These are phyloP conservation scores for Heliconius erato DNA, from an alignment of 2,888 invertebrate species.

Conservation along the genomic window DNA sequence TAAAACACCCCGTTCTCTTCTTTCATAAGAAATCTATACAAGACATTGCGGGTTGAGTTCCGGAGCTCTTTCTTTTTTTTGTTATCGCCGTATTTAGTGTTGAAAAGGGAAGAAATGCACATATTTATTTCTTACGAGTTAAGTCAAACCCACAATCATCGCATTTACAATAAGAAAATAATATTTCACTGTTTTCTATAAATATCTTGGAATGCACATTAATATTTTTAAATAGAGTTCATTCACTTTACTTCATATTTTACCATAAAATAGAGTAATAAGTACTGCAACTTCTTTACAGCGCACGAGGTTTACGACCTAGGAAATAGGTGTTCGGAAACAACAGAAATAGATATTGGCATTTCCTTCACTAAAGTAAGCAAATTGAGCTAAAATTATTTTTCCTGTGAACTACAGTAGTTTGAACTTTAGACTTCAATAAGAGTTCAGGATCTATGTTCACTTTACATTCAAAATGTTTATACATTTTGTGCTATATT, in stretches of 20 bases:
- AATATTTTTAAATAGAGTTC: not conserved
- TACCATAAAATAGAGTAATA: not conserved
- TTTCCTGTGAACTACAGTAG: not conserved
- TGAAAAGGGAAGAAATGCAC: not conserved
- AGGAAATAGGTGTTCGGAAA: conserved; percentile 48
- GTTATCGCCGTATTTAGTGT: not conserved
- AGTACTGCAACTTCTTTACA: not conserved
- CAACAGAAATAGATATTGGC: conserved; percentile 48
- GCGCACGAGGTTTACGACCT: conserved; percentile 38
- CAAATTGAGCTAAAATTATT: conserved; percentile 25
- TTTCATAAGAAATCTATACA: too few relatives aligned
- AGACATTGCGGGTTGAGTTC: not conserved
- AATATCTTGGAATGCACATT: too few relatives aligned
- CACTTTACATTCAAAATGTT: not conserved
- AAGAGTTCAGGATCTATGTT: not conserved
- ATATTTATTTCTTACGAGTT: not conserved
- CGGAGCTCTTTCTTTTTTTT: not conserved
- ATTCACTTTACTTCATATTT: not conserved
- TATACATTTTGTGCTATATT: not conserved
- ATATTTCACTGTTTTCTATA: too few relatives aligned
- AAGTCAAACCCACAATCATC: not conserved
- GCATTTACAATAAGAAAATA: too few relatives aligned
- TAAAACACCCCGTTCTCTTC: too few relatives aligned
- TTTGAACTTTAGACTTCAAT: not conserved
- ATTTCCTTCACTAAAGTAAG: conserved; percentile 43